Conservation (phyloP, 2,113 vertebrate species). For the Columba livia region DNA sequence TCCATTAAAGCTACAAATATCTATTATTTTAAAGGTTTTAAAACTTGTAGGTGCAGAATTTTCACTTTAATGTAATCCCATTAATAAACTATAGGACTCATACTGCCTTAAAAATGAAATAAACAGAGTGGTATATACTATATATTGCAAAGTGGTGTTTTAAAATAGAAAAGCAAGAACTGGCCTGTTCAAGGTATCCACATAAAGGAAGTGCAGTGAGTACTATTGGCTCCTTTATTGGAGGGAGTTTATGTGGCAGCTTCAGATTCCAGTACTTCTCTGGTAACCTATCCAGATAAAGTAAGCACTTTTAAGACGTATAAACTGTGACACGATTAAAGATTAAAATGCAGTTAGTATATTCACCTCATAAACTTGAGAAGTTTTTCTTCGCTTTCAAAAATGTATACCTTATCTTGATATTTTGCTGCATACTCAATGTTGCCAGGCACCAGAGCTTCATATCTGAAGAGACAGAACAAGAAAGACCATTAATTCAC, state of each 20-base stretch:
- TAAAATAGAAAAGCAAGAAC: slow-evolving; percentile 4
- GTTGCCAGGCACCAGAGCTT: slow-evolving; percentile 87
- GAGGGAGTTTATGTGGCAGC: slow-evolving; percentile 89
- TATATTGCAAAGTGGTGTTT: background rate
- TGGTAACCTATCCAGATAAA: slow-evolving; percentile 79
- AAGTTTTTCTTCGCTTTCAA: slow-evolving; percentile 85
- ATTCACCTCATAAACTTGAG: slow-evolving; percentile 88
- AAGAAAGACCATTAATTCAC: background rate
- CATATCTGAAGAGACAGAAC: slow-evolving; percentile 79
- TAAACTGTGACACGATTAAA: background rate
- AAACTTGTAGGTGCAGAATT: background rate
- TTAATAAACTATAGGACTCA: background rate
- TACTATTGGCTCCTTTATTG: slow-evolving; percentile 80
- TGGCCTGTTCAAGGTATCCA: slow-evolving; percentile 91
- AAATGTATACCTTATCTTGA: slow-evolving; percentile 82
- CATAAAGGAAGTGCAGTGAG: slow-evolving; percentile 87
- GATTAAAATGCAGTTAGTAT: background rate
- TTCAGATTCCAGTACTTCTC: slow-evolving; percentile 86
- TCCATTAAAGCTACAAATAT: background rate
- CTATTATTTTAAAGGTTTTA: background rate
- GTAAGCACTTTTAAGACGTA: background rate
- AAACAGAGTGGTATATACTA: background rate
- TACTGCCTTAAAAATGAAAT: background rate
- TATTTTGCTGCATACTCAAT: slow-evolving; percentile 85
- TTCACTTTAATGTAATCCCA: background rate